phyloP scores from a whole-genome alignment of 2,797 vertebrate genomes.

The Sebastes kiyomatsui region DNA sequence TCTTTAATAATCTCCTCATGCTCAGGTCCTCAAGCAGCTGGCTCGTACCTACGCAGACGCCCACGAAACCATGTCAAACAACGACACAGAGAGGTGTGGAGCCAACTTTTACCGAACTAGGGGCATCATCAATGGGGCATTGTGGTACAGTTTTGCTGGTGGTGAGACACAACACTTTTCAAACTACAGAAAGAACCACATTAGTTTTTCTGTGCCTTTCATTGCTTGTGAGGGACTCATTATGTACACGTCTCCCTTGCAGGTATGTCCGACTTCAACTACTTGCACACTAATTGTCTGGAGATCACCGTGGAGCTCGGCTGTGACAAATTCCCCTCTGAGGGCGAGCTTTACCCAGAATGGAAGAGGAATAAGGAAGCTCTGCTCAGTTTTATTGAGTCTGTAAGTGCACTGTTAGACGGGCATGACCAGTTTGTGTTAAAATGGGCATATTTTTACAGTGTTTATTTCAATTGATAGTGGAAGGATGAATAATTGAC shows the following conservation, averaged over 20 bases:
- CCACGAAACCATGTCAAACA: slow-evolving; percentile 92
- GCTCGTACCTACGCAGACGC: slow-evolving; percentile 91
- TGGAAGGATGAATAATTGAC: background rate
- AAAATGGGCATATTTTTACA: background rate
- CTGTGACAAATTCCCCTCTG: slow-evolving; percentile 94
- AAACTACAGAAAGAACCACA: background rate
- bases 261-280: slow-evolving; percentile 99
- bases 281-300: slow-evolving; percentile 96
- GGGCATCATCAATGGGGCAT: slow-evolving; percentile 94
- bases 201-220: background rate
- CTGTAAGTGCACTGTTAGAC: slow-evolving; percentile 79
- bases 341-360: slow-evolving; percentile 89
- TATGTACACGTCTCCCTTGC: background rate
- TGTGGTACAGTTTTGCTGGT: slow-evolving; percentile 98
- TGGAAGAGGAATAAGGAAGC: slow-evolving; percentile 97
- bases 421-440: background rate
- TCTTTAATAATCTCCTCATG: background rate
- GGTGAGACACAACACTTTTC: slow-evolving; percentile 80
- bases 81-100: slow-evolving; percentile 90
- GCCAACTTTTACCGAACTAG: slow-evolving; percentile 88
- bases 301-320: slow-evolving; percentile 97
- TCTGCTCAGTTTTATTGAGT: slow-evolving; percentile 91
- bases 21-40: slow-evolving; percentile 91
- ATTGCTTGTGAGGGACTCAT: background rate
- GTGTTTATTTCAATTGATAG: background rate